Evolutionary conservation across 1,140 invertebrate genomes (phyloP), one percentile per base, ranked within the genome.

Genomic region (Tenebrio molitor): DNA sequence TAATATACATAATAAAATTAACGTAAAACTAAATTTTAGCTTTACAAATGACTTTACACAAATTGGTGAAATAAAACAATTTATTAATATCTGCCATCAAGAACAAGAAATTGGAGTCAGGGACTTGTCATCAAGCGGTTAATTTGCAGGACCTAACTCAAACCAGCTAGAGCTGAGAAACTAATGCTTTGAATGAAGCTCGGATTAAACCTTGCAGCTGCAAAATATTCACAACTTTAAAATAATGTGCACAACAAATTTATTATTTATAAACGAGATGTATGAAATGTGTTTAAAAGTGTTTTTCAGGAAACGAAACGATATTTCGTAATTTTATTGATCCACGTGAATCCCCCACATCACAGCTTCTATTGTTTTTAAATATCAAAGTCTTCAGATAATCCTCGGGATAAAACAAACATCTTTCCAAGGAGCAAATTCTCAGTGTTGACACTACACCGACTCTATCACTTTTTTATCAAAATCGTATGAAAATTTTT

Each of bases 61-160:
- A 41, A 41, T 41, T 41, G 2, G 4, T 14, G 36, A 41, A 41
- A 41, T 41, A 41, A 29, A 29, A 29, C 25, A 41, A 41, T 41
- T 41, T 41, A 41, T 41, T 41, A 50, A 19, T 17, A 50, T 50
- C 6, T 50, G 19, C n/a, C 44, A 50, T 21, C 7, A 50, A 50
- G 17, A 21, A 17, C 44, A 50, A 50, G 44, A 50, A 50, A 21
- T 50, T 8, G 44, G 16, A 50, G 44, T 50, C 16, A 50, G 44
- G 1, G 44, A 10, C 44, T 50, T 50, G 44, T 50, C 44, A 50
- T 50, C 44, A 50, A 50, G 44, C 21, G 17, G 44, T 50, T 50
- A 50, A 50, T 50, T 50, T 21, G 44, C 44, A 50, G 17, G 17
- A 50, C 44, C 44, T 50, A 50, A 50, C 44, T 50, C 44, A 50